Conservation (phyloP, 2,113 vertebrate genomes). For the Tragulus kanchil region DNA sequence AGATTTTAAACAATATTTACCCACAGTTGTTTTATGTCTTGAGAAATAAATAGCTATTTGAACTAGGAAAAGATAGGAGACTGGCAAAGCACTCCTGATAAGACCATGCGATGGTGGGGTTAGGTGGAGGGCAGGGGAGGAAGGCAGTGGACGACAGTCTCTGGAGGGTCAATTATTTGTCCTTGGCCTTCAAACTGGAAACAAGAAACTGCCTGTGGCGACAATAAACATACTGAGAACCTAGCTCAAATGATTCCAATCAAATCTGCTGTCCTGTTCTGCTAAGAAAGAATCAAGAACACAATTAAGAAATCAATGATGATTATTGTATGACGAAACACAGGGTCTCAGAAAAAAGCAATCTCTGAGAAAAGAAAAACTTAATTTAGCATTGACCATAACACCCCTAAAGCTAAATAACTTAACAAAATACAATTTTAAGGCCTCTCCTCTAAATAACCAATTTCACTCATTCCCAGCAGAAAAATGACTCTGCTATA, state of each 20-base stretch:
- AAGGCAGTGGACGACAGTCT: background rate
- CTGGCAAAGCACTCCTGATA: background rate
- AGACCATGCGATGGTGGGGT: background rate
- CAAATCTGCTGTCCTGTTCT: slow-evolving; percentile 36
- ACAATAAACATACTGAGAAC: slow-evolving; percentile 48
- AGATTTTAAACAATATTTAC: slow-evolving; percentile 68
- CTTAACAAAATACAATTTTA: slow-evolving; percentile 27
- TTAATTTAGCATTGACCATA: background rate
- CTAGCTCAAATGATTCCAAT: slow-evolving; percentile 48
- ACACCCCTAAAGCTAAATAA: slow-evolving; percentile 16
- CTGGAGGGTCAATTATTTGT: slow-evolving; percentile 4
- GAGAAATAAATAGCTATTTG: slow-evolving; percentile 47
- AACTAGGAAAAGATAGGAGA: background rate
- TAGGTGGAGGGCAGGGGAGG: too few species aligned
- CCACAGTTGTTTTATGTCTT: background rate
- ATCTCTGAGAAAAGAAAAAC: background rate
- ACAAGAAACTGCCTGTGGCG: background rate
- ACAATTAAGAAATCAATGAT: slow-evolving; percentile 56
- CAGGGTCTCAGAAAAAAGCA: background rate
- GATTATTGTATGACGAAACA: slow-evolving; percentile 50
- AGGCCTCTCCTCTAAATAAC: background rate
- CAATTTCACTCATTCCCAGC: slow-evolving; percentile 10
- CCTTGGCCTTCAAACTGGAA: slow-evolving; percentile 2
- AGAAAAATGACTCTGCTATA: background rate
- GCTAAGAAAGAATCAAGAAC: slow-evolving; percentile 52